These are phyloP conservation scores for Drosophila elegans DNA, from an alignment of 1,140 invertebrate genomes.

Conservation along the genomic window DNA sequence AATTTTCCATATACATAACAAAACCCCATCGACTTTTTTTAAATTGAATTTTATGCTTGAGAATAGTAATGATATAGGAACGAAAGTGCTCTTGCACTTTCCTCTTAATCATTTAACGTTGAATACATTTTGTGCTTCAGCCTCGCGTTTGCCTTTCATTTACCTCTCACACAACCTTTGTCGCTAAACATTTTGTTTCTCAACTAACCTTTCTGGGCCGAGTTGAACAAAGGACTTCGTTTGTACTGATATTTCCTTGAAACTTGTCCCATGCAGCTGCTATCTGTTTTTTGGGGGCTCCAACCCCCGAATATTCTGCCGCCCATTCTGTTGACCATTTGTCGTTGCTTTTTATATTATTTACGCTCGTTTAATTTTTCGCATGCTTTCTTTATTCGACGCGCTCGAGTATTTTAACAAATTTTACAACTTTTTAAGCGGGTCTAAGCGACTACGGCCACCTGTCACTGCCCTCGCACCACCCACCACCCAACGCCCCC, in stretches of 20 bases:
- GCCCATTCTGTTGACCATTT: slow-evolving; percentile 44
- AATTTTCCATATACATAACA: too few relatives aligned
- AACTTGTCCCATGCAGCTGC: slow-evolving; percentile 20
- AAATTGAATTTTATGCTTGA: too few relatives aligned
- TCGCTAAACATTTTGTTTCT: slow-evolving; percentile 6
- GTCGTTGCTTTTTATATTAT: slow-evolving; percentile 64
- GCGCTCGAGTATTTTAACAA: slow-evolving; percentile 69
- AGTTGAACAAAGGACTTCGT: not conserved
- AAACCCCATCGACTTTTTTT: not conserved
- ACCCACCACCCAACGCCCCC: not conserved
- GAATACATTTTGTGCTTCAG: not conserved
- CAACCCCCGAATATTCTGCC: too few relatives aligned
- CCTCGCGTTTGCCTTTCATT: not conserved
- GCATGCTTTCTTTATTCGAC: slow-evolving; percentile 50
- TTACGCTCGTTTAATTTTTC: slow-evolving; percentile 74
- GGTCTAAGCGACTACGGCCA: slow-evolving; percentile 38
- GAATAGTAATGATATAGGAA: not conserved
- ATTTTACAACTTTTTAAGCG: slow-evolving; percentile 76
- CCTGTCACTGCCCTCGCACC: not conserved
- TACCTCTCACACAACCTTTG: not conserved
- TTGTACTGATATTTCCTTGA: not conserved
- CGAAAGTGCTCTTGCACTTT: not conserved
- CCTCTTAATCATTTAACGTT: not conserved
- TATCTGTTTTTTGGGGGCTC: slow-evolving; percentile 7
- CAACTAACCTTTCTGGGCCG: slow-evolving; percentile 5